Conservation (phyloP, 2,113 vertebrate genomes). For the Otocyon megalotis region DNA sequence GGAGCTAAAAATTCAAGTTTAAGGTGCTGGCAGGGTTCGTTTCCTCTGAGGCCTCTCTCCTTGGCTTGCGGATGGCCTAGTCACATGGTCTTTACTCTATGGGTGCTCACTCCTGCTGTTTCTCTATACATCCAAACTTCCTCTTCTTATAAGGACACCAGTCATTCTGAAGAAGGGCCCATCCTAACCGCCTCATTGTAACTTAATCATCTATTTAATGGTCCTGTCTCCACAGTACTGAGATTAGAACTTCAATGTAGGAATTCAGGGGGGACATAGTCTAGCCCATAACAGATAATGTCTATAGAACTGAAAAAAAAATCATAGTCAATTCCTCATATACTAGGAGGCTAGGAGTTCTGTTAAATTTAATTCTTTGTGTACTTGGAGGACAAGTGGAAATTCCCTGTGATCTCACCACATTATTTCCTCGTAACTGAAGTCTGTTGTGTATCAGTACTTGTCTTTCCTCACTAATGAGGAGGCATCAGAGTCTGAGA, state of each 20-base stretch:
- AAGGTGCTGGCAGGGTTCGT: too few relatives aligned
- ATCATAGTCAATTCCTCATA: not conserved
- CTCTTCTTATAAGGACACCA: not conserved
- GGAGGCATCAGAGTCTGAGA: not conserved
- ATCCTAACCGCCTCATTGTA: not conserved
- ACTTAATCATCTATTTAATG: not conserved
- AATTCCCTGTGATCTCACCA: not conserved
- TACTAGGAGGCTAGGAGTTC: not conserved
- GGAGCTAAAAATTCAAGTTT: not conserved
- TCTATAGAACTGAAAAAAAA: not conserved
- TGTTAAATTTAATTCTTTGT: constrained; percentile 26
- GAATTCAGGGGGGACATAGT: not conserved
- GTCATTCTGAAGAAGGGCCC: not conserved
- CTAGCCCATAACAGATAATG: not conserved
- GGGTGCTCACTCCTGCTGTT: not conserved
- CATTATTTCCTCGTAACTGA: not conserved
- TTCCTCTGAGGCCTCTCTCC: not conserved
- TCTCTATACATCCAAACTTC: not conserved
- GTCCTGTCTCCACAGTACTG: not conserved
- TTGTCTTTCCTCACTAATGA: not conserved
- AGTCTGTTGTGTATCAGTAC: not conserved
- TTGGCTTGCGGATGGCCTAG: not conserved
- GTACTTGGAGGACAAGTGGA: not conserved
- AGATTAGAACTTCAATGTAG: not conserved
- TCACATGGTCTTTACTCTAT: not conserved